phyloP scores from a whole-genome alignment of 1,140 invertebrate genomes.

The Cydia pomonella region DNA sequence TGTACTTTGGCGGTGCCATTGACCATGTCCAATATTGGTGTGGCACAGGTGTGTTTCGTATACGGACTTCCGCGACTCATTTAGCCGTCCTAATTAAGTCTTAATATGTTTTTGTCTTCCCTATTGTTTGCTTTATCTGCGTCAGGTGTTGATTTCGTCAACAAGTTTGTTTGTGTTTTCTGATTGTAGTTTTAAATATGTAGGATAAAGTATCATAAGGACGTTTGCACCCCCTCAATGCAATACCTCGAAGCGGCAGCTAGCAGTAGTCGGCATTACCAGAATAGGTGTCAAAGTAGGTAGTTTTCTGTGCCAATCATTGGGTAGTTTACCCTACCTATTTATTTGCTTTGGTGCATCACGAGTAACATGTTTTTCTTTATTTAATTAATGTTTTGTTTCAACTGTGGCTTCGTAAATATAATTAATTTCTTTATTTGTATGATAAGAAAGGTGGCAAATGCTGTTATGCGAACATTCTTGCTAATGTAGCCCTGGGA shows the following conservation, averaged over 20 bases:
- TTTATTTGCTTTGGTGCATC: neutral
- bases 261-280: no score
- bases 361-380: neutral
- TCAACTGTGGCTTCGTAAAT: neutral
- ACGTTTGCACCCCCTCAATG: no score
- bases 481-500: neutral
- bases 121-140: neutral
- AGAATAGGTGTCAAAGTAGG: no score
- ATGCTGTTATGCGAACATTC: neutral
- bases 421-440: neutral
- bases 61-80: conserved; percentile 14
- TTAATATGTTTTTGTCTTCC: conserved; percentile 4
- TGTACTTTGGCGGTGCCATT: neutral
- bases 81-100: neutral
- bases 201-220: neutral
- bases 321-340: no score
- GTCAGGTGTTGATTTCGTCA: neutral
- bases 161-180: neutral
- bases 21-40: neutral
- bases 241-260: no score
- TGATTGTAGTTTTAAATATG: neutral
- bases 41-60: conserved; percentile 7
- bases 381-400: neutral
- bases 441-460: neutral
- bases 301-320: no score